phyloP scores from a whole-genome alignment of 2,888 invertebrate genomes.

The Ariolimax columbianus region DNA sequence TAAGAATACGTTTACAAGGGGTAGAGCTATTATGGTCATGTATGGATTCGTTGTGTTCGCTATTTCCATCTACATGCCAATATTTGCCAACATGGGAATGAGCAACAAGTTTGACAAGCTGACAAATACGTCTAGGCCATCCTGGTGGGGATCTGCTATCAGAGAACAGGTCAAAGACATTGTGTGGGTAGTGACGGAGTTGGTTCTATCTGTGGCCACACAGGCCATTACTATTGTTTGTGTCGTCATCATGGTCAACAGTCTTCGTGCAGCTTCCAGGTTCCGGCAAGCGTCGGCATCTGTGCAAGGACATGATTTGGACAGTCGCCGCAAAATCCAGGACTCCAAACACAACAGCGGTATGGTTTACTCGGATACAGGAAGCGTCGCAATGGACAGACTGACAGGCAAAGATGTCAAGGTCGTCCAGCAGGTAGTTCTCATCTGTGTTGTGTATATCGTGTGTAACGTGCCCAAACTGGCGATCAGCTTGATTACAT shows the following conservation, averaged over 20 bases:
- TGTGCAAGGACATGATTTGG: no score
- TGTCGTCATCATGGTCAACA: slow-evolving; percentile 1
- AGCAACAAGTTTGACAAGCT: not conserved
- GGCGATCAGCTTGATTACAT: not conserved
- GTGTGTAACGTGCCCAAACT: slow-evolving; percentile 16
- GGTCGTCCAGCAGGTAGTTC: slow-evolving; percentile 30
- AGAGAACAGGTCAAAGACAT: slow-evolving; percentile 16
- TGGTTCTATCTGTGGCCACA: not conserved
- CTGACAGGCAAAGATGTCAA: slow-evolving; percentile 18
- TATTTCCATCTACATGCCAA: slow-evolving; percentile 4
- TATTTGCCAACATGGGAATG: slow-evolving; percentile 21
- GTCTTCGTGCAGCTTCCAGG: not conserved
- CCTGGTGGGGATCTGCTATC: not conserved
- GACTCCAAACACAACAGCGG: not conserved
- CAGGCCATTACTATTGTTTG: slow-evolving; percentile 9
- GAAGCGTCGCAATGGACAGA: not conserved
- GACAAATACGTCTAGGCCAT: not conserved
- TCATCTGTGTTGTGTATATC: slow-evolving; percentile 19
- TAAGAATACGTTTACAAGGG: slow-evolving; percentile 6
- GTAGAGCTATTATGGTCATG: not conserved
- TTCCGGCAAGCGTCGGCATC: not conserved
- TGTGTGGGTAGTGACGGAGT: not conserved
- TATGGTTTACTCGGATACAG: no score
- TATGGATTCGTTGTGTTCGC: not conserved
- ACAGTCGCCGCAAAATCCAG: no score